phyloP scores from a whole-genome alignment of 2,888 invertebrate species.

The Leucoptera coffeella region DNA sequence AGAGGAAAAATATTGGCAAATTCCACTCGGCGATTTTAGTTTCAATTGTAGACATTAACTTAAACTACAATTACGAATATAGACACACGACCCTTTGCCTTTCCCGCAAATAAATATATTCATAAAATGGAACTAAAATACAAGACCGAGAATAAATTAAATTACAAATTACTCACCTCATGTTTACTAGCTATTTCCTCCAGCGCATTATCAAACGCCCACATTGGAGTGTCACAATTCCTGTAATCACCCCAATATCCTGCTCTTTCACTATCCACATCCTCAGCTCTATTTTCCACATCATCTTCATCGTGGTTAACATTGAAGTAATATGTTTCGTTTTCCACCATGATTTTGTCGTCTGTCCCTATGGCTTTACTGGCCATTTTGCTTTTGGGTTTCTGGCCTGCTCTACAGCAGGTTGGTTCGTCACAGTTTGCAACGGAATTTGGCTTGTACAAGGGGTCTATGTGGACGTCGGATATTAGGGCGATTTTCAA shows the following conservation, averaged over 20 bases:
- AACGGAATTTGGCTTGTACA: slow-evolving; percentile 61
- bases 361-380: neutral
- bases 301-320: too few relatives aligned
- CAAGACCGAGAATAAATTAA: too few relatives aligned
- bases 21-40: too few relatives aligned
- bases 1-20: too few relatives aligned
- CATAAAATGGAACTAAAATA: too few relatives aligned
- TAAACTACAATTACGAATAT: too few relatives aligned
- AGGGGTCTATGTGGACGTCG: slow-evolving; percentile 75
- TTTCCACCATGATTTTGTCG: neutral
- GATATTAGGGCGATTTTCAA: slow-evolving; percentile 61
- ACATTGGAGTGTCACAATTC: slow-evolving; percentile 69
- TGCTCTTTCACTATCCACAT: slow-evolving; percentile 44
- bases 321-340: too few relatives aligned
- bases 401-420: slow-evolving; percentile 66
- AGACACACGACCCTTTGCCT: too few relatives aligned
- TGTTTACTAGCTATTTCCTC: slow-evolving; percentile 51
- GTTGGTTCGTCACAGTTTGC: slow-evolving; percentile 69
- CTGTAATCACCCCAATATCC: slow-evolving; percentile 80
- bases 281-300: too few relatives aligned
- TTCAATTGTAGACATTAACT: too few relatives aligned
- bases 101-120: too few relatives aligned
- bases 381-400: slow-evolving; percentile 7
- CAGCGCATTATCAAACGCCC: slow-evolving; percentile 61
- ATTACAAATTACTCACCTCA: slow-evolving; percentile 17